These are phyloP conservation scores for Phymorhynchus buccinoides DNA, from an alignment of 1,140 invertebrate species.

Conservation along the genomic window DNA sequence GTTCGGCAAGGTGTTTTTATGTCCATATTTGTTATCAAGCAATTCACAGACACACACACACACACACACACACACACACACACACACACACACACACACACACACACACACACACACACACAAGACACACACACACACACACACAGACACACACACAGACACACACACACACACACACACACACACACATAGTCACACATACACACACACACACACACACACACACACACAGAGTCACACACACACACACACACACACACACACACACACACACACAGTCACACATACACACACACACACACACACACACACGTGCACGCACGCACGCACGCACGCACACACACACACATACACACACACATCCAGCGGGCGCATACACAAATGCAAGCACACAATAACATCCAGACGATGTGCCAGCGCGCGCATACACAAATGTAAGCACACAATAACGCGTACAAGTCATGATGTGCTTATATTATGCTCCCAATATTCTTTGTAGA, in stretches of 20 bases:
- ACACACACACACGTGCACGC: background rate
- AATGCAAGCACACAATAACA: background rate
- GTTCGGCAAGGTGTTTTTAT: too few relatives aligned
- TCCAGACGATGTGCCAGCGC: too few relatives aligned
- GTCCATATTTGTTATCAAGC: background rate
- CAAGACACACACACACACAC: background rate
- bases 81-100: background rate
- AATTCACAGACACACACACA: background rate
- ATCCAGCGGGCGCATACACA: background rate
- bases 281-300: constrained; percentile 1
- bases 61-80: background rate
- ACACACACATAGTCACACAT: background rate
- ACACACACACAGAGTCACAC: background rate
- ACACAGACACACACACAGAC: too few relatives aligned
- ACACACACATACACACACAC: background rate
- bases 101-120: too few relatives aligned
- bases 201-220: background rate
- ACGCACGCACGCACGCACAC: constrained; percentile 9
- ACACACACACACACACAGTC: background rate
- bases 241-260: background rate
- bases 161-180: background rate
- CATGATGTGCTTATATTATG: too few relatives aligned
- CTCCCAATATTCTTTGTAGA: too few relatives aligned
- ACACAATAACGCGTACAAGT: too few relatives aligned
- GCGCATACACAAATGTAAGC: too few relatives aligned